Conservation (phyloP, 2,797 vertebrate species). For the Phoeniculus purpureus region DNA sequence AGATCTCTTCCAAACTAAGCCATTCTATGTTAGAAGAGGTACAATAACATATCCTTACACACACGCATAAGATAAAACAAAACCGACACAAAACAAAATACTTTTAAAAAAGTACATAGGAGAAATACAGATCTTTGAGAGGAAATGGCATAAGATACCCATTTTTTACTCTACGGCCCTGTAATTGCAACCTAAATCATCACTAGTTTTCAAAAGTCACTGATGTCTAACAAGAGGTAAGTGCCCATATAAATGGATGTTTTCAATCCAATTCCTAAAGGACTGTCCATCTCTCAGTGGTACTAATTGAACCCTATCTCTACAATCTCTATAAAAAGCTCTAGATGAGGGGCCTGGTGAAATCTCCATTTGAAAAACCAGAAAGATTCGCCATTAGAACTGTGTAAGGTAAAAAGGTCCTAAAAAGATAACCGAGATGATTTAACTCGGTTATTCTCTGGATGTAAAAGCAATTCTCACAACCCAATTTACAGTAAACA, state of each 20-base stretch:
- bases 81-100: not conserved
- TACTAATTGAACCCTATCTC: not conserved
- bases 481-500: not conserved
- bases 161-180: not conserved
- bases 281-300: not conserved
- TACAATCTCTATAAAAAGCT: not conserved
- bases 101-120: not conserved
- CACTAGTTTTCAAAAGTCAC: not conserved
- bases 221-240: not conserved
- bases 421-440: not conserved
- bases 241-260: not conserved
- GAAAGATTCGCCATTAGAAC: not conserved
- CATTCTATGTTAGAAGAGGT: not conserved
- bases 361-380: not conserved
- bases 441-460: not conserved
- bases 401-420: not conserved
- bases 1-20: no score
- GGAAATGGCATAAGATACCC: not conserved
- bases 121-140: not conserved
- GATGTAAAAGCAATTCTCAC: not conserved
- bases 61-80: not conserved
- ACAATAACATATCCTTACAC: not conserved
- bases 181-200: not conserved
- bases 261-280: not conserved
- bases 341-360: not conserved